Evolutionary conservation across 1,140 invertebrate genomes (phyloP), one percentile per base, ranked within the genome.

Genomic region (Drosophila bocki): DNA sequence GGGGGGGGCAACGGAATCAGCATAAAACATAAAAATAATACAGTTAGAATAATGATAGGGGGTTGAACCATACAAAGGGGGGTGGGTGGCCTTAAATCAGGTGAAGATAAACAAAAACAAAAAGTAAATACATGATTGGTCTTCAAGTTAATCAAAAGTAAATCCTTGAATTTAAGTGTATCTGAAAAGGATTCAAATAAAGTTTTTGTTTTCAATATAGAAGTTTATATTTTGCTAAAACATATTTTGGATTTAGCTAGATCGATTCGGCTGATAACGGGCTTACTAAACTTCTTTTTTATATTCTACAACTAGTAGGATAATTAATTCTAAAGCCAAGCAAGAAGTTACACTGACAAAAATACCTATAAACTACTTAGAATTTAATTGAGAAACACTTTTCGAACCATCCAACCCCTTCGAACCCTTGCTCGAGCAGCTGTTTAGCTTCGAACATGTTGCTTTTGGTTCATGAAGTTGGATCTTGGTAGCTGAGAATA

Each of bases 21-120:
- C 63, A 68, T 69, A 22, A 67, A 68, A 26, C 45, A 68, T 37
- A 72, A 72, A 74, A 59, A 74, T 60, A 72, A 74, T 39, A 56
- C 53, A 39, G 54, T 42, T 32, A 19, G 53, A 58, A 72, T 72
- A 74, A 72, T 72, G 69, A 74, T 72, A 60, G 22, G 45, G 44
- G 32, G 9, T 11, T 1, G 19, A 15, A n/a, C 15, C 32, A 11
- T 44, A 13, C 8, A 19, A 4, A 12, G 42, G n/a, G n/a, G 12
- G 26, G 0, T 9, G 19, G 33, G 13, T 7, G 19, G 11, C 11
- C 17, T 13, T 17, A 41, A 67, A 68, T 69, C 65, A 51, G 45
- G 45, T 26, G 17, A 29, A 41, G 29, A 50, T 45, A 51, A 69
- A 68, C 44, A 56, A n/a, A n/a, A 54, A 37, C 8, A 17, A 39